Evolutionary conservation across 1,140 invertebrate species (phyloP), one percentile per base, ranked within the genome.

Genomic region (Camponotus pennsylvanicus): DNA sequence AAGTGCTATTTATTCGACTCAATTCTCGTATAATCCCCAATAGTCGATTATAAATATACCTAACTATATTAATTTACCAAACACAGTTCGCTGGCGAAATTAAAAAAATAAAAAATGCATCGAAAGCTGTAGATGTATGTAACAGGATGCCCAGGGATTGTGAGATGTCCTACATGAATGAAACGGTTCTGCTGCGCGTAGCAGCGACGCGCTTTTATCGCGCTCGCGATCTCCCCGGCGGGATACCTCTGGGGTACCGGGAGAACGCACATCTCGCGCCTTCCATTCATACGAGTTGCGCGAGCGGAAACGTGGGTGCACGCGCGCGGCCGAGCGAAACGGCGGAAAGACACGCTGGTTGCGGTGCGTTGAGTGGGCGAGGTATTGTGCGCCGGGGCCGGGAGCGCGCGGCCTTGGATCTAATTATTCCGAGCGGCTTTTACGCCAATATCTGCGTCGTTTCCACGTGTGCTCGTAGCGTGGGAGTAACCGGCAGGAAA

Each of bases 351-450:
- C 73, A 71, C 78, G 70, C 13, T 13, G 64, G 52, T 32, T 34
- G 71, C 49, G 45, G 37, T 13, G 78, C 57, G 71, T 86, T 86
- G 76, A 91, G 83, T 86, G 88, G 86, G 83, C 87, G 82, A 89
- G 89, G 71, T 86, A 92, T 91, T 91, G 90, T 90, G 88, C 78
- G 1, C 37, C 37, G 37, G 3, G 55, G 42, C 63, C 61, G 63
- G n/a, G 69, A 75, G 15, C 18, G 73, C 84, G 73, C 84, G 91
- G 84, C 91, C 91, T 92, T 92, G 91, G 80, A 91, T 91, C 86
- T 89, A 91, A 91, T 92, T 92, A 92, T 92, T 92, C 88, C 61
- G 63, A 89, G 88, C 82, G 73, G 86, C 67, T 83, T 76, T 82
- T 70, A 85, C 86, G 71, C 52, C 63, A 69, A 80, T 79, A 84